Evolutionary conservation across 2,113 vertebrate species (phyloP), one percentile per base, ranked within the genome.

Genomic region (Hydrochoerus hydrochaeris): DNA sequence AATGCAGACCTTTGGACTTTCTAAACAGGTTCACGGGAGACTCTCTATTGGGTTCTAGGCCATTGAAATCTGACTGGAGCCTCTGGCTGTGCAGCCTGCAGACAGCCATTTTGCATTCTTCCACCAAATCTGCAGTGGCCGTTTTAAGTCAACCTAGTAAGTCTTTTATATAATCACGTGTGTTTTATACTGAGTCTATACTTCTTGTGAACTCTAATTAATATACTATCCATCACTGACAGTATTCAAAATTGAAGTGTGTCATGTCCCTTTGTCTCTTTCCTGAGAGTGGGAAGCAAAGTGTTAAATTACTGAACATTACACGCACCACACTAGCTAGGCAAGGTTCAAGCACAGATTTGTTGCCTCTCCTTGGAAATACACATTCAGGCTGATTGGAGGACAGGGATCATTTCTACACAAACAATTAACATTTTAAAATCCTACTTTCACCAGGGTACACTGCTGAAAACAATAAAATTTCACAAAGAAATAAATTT

Each of bases 401-500:
- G 87, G n/a, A 91, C 3, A 89, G 73, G 28, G 32, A 93, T 63
- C 20, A 14, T 82, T 91, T 95, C 91, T 62, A 69, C 96, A 87
- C 35, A 35, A 97, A 46, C 28, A 88, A 78, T 88, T 92, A 85
- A 82, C 71, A 95, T 78, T 95, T 88, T 73, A 58, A 96, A 94
- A 88, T 71, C 60, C 38, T 82, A 46, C 30, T 60, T 82, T 91
- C 78, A 91, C 38, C 44, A 84, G 46, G 4, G 49, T 63, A 10
- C 41, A 62, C 46, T 89, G 17, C 17, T 84, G 91, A 82, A 88
- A 82, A 57, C 71, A 81, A 30, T 81, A 71, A 85, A 81, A 95
- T 80, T 94, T 88, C 32, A 94, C 54, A 93, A 54, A 92, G 38
- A 88, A 97, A 95, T 67, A 90, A 88, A 65, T 80, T 69, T 93